Evolutionary conservation across 2,888 invertebrate genomes (phyloP).

Genomic region (Chouioia cunea): DNA sequence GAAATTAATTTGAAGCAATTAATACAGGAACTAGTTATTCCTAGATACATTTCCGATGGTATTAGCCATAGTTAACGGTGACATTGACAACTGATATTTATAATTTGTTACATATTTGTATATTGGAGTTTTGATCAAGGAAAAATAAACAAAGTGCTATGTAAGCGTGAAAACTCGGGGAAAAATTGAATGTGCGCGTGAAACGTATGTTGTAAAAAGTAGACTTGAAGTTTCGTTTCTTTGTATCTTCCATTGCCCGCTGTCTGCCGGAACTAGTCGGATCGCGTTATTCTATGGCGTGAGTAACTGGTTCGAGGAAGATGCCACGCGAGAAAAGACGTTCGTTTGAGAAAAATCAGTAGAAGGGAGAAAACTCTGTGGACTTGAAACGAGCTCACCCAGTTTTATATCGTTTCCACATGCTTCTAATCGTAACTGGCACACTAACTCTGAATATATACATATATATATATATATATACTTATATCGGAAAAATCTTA

Average conservation of each 20-base stretch:
- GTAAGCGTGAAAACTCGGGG: slow-evolving; percentile 6
- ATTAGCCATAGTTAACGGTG: background rate
- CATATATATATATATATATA: too few relatives aligned
- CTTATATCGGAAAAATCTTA: too few relatives aligned
- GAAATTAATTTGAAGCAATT: background rate
- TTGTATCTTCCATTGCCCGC: slow-evolving; percentile 10
- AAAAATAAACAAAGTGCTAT: background rate
- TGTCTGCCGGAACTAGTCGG: slow-evolving; percentile 39
- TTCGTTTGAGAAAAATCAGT: background rate
- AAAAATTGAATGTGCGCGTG: slow-evolving; percentile 4
- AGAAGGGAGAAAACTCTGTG: slow-evolving; percentile 1
- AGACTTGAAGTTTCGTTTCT: slow-evolving; percentile 27
- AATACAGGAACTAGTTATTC: background rate
- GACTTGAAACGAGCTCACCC: slow-evolving; percentile 32
- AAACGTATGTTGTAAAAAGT: slow-evolving; percentile 29
- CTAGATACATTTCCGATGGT: background rate
- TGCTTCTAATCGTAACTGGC: slow-evolving; percentile 29
- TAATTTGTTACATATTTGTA: too few relatives aligned
- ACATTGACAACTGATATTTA: too few relatives aligned
- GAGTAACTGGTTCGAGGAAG: slow-evolving; percentile 28
- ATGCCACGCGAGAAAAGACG: slow-evolving; percentile 11
- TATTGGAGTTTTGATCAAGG: too few relatives aligned
- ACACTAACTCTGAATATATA: too few relatives aligned
- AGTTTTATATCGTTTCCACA: slow-evolving; percentile 18
- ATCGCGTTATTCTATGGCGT: slow-evolving; percentile 32